Conservation (phyloP, 2,888 invertebrate species). For the Cheilosia urbana region DNA sequence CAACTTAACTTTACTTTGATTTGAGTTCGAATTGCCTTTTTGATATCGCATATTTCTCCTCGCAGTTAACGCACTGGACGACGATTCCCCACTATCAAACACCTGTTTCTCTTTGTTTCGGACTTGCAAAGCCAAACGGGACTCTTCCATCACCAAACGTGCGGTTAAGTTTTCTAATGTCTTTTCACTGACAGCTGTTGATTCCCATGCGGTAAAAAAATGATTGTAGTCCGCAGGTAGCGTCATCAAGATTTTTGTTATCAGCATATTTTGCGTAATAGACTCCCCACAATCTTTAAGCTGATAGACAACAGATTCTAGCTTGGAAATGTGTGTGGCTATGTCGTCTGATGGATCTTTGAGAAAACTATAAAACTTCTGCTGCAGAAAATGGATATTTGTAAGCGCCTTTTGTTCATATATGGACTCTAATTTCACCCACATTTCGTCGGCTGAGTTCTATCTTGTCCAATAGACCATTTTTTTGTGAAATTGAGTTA, state of each 20-base stretch:
- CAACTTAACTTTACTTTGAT: slow-evolving; percentile 1
- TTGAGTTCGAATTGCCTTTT: slow-evolving; percentile 4
- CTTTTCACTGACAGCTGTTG: slow-evolving; percentile 31
- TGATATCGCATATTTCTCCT: not conserved
- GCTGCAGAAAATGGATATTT: slow-evolving; percentile 58
- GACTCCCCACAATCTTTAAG: slow-evolving; percentile 59
- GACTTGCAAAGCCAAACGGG: slow-evolving; percentile 5
- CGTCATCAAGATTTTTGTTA: slow-evolving; percentile 42
- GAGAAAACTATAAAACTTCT: slow-evolving; percentile 64
- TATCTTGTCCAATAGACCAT: no score
- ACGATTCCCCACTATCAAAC: not conserved
- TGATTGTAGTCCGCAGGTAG: slow-evolving; percentile 24
- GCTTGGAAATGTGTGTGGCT: slow-evolving; percentile 54
- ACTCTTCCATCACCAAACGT: slow-evolving; percentile 46
- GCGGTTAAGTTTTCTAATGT: slow-evolving; percentile 38
- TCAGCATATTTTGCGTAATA: slow-evolving; percentile 54
- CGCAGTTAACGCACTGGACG: not conserved
- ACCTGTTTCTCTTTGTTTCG: not conserved
- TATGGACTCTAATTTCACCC: slow-evolving; percentile 1
- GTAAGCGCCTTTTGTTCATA: slow-evolving; percentile 36
- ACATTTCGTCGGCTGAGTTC: no score
- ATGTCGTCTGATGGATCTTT: slow-evolving; percentile 55
- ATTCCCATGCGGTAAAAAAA: slow-evolving; percentile 47
- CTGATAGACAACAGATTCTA: slow-evolving; percentile 42
- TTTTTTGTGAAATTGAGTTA: no score